Evolutionary conservation across 2,797 vertebrate genomes (phyloP).

Genomic region (Syncerus caffer): DNA sequence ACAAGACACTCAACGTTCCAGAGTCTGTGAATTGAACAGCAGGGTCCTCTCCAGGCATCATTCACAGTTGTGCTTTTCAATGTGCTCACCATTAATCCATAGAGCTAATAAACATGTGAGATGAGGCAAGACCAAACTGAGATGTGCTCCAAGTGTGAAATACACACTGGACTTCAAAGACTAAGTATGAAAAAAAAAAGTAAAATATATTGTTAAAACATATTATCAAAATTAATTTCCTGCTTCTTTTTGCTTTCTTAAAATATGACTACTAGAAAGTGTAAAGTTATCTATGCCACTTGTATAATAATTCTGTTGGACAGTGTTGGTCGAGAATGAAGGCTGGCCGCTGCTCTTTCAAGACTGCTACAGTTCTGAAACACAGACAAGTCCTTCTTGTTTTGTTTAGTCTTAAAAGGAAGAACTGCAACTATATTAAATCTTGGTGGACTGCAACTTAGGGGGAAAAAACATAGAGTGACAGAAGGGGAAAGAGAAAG

Average conservation of each 20-base stretch:
- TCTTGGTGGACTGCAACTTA: neutral
- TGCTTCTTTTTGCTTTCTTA: slow-evolving; percentile 14
- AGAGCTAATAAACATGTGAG: neutral
- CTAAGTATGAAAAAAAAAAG: neutral
- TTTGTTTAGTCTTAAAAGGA: neutral
- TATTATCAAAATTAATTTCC: neutral
- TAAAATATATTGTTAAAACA: neutral
- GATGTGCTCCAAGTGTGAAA: neutral
- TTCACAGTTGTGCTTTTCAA: neutral
- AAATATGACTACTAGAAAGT: neutral
- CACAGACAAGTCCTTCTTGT: neutral
- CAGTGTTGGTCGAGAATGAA: neutral
- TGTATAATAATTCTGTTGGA: neutral
- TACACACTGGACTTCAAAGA: neutral
- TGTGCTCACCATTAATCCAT: neutral
- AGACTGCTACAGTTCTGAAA: neutral
- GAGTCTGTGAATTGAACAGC: neutral
- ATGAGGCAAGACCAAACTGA: neutral
- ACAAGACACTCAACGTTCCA: neutral
- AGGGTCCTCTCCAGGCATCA: neutral
- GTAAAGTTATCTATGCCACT: neutral
- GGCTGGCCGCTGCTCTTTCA: neutral
- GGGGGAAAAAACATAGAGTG: neutral
- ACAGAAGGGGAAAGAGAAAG: neutral
- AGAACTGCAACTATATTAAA: neutral